These are phyloP conservation scores for Enteromius unitaeniatus DNA, from an alignment of 2,797 vertebrate species.

Conservation along the genomic window DNA sequence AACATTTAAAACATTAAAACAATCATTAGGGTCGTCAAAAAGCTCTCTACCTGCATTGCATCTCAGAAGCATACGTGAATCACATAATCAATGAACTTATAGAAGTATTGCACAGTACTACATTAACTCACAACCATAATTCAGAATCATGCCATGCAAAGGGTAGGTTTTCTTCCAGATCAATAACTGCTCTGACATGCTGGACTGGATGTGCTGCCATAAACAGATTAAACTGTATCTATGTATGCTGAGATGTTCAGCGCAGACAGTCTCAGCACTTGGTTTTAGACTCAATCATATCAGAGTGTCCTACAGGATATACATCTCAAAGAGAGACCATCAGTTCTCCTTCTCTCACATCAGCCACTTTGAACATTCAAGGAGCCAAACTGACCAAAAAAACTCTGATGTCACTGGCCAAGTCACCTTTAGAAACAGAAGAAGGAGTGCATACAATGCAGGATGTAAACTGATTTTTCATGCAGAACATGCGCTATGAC, in stretches of 20 bases:
- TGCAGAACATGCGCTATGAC: background rate
- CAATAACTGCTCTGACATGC: constrained; percentile 23
- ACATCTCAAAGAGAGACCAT: constrained; percentile 3
- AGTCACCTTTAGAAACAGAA: background rate
- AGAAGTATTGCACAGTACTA: background rate
- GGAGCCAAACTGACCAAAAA: background rate
- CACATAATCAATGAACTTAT: background rate
- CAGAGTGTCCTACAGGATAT: background rate
- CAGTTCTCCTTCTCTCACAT: background rate
- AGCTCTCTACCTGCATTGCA: background rate
- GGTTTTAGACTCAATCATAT: background rate
- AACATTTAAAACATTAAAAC: background rate
- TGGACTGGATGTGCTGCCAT: background rate
- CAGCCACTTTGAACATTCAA: background rate
- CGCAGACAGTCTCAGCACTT: background rate
- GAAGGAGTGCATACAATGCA: background rate
- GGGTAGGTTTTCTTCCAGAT: background rate
- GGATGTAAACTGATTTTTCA: background rate
- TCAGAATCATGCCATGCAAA: constrained; percentile 6
- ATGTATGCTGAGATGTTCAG: background rate
- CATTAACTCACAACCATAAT: background rate
- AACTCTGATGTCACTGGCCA: background rate
- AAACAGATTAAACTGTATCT: constrained; percentile 17
- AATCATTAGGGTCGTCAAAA: background rate
- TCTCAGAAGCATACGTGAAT: background rate